Evolutionary conservation across 2,888 invertebrate species (phyloP), one percentile per base, ranked within the genome.

Genomic region (Microctonus brassicae): DNA sequence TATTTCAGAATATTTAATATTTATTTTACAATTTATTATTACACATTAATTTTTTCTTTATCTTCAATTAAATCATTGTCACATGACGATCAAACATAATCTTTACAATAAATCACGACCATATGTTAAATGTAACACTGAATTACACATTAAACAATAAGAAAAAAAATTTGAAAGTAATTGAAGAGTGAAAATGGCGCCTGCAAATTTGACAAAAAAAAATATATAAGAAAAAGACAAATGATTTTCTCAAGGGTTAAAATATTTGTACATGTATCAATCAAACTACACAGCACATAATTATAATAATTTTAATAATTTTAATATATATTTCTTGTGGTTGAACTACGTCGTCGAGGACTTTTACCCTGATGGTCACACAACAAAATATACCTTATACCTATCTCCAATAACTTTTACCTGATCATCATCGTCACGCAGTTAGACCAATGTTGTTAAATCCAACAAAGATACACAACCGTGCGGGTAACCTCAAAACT

Each of bases 401-500:
- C n/a, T n/a, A n/a, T 17, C 7, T 47, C 47, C 17, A 47, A 47
- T 47, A 47, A 47, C 17, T 47, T 20, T 47, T 47, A 47, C 47
- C 47, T 47, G 47, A 55, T 55, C 55, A 55, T 53, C 53, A 53
- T 55, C 17, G n/a, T 29, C 33, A 33, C 60, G 6, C 11, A 61
- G 61, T 61, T 13, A 61, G 4, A 47, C 47, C 47, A 17, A 61
- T 39, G 20, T 61, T 61, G 61, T 61, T 36, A 61, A 13, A 60
- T 10, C 17, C 47, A 17, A 53, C 58, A 33, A 58, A 13, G 20
- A 33, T 33, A n/a, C n/a, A 60, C 20, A 34, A 64, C 55, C 22
- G 52, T 34, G 74, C 71, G 76, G 73, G 72, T 64, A 75, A 75
- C 75, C 71, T 71, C 77, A 75, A 58, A 75, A 72, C 75, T 75